Conservation (phyloP, 2,113 vertebrate species). For the Peromyscus californicus region DNA sequence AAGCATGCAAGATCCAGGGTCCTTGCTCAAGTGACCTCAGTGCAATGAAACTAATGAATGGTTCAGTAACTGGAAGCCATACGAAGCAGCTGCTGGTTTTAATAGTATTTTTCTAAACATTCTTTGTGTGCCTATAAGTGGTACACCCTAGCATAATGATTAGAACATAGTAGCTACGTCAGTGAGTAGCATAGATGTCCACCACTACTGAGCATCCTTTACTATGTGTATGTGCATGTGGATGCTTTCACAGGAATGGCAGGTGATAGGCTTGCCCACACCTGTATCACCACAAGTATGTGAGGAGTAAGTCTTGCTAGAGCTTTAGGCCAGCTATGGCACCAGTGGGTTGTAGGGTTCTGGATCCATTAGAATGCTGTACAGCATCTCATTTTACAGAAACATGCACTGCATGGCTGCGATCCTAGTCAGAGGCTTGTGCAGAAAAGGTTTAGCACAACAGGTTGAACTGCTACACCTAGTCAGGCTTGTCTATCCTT, state of each 20-base stretch:
- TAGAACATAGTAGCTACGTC: background rate
- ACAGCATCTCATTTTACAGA: background rate
- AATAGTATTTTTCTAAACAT: background rate
- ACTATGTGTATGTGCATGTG: background rate
- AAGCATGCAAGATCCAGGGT: background rate
- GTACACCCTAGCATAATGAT: background rate
- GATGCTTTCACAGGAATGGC: background rate
- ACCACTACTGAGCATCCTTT: background rate
- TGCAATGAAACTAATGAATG: background rate
- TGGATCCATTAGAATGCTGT: background rate
- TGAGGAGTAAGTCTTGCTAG: background rate
- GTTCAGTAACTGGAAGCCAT: background rate
- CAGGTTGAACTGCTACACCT: background rate
- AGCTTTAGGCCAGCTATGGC: background rate
- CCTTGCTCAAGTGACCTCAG: background rate
- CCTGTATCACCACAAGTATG: background rate
- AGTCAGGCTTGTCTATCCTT: background rate
- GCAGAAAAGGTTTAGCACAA: background rate
- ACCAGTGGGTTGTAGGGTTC: background rate
- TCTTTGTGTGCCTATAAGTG: background rate
- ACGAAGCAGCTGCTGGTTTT: background rate
- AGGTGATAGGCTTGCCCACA: background rate
- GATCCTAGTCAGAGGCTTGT: background rate
- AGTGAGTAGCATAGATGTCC: background rate
- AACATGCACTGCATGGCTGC: background rate